A percentile compares a stretch with the other conserved stretches of the same genome.
These are phyloP conservation scores for Centroberyx gerrardi DNA, from an alignment of 2,797 vertebrate genomes.

Conservation along the genomic window DNA sequence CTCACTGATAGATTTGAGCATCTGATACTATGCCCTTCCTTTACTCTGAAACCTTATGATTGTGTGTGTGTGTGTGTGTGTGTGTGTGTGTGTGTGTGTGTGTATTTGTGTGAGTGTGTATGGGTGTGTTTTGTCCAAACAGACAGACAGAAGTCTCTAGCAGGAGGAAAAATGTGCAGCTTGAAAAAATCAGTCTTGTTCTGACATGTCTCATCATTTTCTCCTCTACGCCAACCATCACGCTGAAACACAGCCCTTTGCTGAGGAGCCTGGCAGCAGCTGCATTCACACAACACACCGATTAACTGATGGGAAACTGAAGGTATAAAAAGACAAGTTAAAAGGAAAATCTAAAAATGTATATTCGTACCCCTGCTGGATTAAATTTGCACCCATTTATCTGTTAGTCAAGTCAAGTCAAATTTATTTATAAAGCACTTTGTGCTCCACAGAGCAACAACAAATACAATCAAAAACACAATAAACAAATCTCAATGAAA, in stretches of 20 bases:
- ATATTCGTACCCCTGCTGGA: no score
- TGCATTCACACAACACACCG: constrained; percentile 1
- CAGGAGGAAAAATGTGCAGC: constrained; percentile 72
- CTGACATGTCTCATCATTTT: constrained; percentile 78
- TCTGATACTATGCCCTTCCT: no score
- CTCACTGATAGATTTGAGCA: no score
- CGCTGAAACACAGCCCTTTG: constrained; percentile 35
- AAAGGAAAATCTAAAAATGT: no score
- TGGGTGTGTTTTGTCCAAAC: constrained; percentile 67
- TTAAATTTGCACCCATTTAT: no score
- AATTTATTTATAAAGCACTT: no score
- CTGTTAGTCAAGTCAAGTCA: no score
- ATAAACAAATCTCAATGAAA: neutral
- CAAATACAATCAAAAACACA: neutral
- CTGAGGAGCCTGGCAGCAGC: constrained; percentile 40
- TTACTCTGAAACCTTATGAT: neutral
- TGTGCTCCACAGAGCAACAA: no score
- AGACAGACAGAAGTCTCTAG: constrained; percentile 67
- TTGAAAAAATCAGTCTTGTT: constrained; percentile 79
- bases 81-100: constrained; percentile 14
- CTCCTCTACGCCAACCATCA: constrained; percentile 54
- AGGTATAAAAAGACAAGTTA: constrained; percentile 9
- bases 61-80: constrained; percentile 28
- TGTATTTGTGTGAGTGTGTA: neutral
- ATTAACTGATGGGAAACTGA: neutral